phyloP scores from a whole-genome alignment of 2,888 invertebrate species.

The Lypha dubia region DNA sequence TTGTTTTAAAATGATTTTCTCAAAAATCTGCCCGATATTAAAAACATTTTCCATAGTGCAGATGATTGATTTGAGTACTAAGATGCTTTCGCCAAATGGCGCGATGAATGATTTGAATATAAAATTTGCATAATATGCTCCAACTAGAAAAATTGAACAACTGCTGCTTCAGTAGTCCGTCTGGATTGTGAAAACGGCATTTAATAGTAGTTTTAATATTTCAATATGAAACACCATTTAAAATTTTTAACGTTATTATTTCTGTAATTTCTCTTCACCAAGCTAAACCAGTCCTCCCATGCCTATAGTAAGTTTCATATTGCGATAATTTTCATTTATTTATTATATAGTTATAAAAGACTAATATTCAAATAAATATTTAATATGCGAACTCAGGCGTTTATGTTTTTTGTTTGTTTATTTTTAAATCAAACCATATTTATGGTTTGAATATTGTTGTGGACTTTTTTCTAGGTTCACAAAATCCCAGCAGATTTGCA shows the following conservation, averaged over 20 bases:
- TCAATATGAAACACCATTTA: neutral
- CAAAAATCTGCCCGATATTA: neutral
- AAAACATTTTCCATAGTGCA: no score
- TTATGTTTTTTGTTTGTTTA: conserved; percentile 26
- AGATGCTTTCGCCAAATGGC: no score
- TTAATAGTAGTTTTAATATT: no score
- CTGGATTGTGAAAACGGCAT: no score
- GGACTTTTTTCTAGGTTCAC: neutral
- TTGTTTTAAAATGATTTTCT: neutral
- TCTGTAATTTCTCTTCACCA: neutral
- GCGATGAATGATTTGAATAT: no score
- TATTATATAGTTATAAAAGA: neutral
- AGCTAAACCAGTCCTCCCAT: neutral
- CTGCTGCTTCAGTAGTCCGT: no score
- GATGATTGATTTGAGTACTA: no score
- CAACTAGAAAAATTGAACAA: no score
- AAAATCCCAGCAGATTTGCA: neutral
- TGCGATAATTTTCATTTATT: conserved; percentile 1
- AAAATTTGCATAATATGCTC: no score
- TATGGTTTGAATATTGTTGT: conserved; percentile 32
- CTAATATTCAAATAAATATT: conserved; percentile 33
- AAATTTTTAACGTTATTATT: neutral
- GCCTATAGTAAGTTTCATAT: conserved; percentile 3
- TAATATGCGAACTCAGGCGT: conserved; percentile 51
- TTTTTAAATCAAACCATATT: conserved; percentile 43